These are phyloP conservation scores for Chaetodon trifasciatus DNA, from an alignment of 2,797 vertebrate genomes.

Conservation along the genomic window DNA sequence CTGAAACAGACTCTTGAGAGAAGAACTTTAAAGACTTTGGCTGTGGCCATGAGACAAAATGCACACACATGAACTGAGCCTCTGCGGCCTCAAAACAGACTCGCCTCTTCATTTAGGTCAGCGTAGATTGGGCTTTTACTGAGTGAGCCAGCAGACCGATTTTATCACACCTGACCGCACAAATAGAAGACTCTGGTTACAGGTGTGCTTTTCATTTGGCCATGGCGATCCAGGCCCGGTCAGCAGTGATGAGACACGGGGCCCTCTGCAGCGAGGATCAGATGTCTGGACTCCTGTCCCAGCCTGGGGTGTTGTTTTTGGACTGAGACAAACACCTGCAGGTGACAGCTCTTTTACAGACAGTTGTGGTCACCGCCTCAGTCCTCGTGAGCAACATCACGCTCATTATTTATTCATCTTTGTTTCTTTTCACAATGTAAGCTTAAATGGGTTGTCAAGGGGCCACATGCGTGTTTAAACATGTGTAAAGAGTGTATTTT, in stretches of 20 bases:
- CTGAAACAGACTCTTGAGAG: slow-evolving; percentile 87
- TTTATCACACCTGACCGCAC: slow-evolving; percentile 80
- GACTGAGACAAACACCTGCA: slow-evolving; percentile 57
- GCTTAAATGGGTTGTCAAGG: slow-evolving; percentile 30
- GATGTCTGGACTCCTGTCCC: slow-evolving; percentile 70
- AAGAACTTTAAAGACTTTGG: slow-evolving; percentile 15
- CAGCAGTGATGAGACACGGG: slow-evolving; percentile 58
- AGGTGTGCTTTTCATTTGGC: slow-evolving; percentile 81
- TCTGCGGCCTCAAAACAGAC: slow-evolving; percentile 28
- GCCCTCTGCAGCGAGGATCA: slow-evolving; percentile 70
- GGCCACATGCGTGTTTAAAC: slow-evolving; percentile 7
- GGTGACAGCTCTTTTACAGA: slow-evolving; percentile 63
- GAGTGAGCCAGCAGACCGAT: slow-evolving; percentile 61
- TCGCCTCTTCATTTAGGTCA: slow-evolving; percentile 61
- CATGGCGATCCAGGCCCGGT: slow-evolving; percentile 65
- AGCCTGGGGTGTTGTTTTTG: slow-evolving; percentile 56
- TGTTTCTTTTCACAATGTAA: slow-evolving; percentile 50
- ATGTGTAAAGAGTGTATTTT: slow-evolving; percentile 33
- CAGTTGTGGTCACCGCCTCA: slow-evolving; percentile 63
- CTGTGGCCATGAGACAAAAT: slow-evolving; percentile 9
- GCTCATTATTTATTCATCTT: slow-evolving; percentile 71
- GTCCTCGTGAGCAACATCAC: slow-evolving; percentile 46
- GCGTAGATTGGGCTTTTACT: slow-evolving; percentile 45
- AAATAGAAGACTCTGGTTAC: slow-evolving; percentile 83
- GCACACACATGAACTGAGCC: slow-evolving; percentile 34